Percentiles rank a stretch among this genome's conserved stretches.
These are phyloP conservation scores for Dendroctonus ponderosae DNA, from an alignment of 1,140 invertebrate species.

Conservation along the genomic window DNA sequence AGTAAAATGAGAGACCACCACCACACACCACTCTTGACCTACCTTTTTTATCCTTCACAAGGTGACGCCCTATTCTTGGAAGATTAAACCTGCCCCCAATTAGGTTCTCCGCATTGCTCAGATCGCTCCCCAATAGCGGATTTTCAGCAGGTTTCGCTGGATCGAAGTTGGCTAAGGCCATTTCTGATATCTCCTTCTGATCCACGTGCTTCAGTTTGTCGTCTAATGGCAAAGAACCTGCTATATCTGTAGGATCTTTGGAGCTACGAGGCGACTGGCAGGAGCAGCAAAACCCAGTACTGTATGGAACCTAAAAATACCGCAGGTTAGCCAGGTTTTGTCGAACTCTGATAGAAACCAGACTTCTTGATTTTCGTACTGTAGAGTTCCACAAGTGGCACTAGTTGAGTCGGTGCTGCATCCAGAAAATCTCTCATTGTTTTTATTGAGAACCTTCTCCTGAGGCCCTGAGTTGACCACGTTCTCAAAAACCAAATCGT, in stretches of 20 bases:
- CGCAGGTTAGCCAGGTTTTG: not conserved
- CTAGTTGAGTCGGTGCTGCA: constrained; percentile 45
- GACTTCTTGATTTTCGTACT: constrained; percentile 43
- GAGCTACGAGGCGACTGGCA: constrained; percentile 35
- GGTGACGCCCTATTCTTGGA: too few species aligned
- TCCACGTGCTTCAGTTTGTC: constrained; percentile 34
- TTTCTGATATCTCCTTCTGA: constrained; percentile 36
- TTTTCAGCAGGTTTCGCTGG: too few species aligned
- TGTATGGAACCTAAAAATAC: constrained; percentile 45
- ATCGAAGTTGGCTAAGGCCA: not conserved
- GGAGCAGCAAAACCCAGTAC: constrained; percentile 56
- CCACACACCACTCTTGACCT: too few species aligned
- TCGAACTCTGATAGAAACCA: not conserved
- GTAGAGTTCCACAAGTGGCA: constrained; percentile 51
- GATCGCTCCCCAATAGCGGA: too few species aligned
- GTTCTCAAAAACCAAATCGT: constrained; percentile 49
- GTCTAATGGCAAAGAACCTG: not conserved
- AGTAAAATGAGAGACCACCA: too few species aligned
- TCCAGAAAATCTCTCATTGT: constrained; percentile 30
- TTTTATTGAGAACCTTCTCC: constrained; percentile 53
- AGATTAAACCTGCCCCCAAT: too few species aligned
- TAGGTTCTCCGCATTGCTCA: too few species aligned
- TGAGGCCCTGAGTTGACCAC: constrained; percentile 52
- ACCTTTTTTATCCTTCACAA: too few species aligned
- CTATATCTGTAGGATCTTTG: not conserved